Base-by-base conservation (phyloP, 2,113 vertebrate genomes). In the Istiophorus platypterus region DNA sequence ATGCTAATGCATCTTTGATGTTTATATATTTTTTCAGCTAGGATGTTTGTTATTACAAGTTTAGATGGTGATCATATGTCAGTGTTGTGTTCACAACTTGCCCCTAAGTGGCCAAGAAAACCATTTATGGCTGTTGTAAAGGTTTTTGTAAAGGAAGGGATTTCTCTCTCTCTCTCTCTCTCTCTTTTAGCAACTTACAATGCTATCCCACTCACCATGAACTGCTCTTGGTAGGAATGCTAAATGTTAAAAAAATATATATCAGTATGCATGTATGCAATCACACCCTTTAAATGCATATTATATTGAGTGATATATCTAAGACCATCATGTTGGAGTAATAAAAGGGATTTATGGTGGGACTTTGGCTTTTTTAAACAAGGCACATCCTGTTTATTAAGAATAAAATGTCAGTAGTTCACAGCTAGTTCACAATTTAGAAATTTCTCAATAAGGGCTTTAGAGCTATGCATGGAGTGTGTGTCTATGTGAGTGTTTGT, bases 361-460 rank as follows among this genome's bases (percentile, higher is more conserved):
- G 31, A 65, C 42, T 61, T 31, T 68, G 69, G 11, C 39, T 69
- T 79, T 77, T 22, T 76, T 72, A 59, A 59, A 65, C 29, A 78
- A 70, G 81, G 77, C 73, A 78, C 45, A 79, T 85, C 85, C 80
- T 87, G 80, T 81, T 82, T 66, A 72, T 69, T 20, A 9, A 45
- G 67, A 68, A 7, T 71, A 45, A 64, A 84, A 79, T 65, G 47
- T 72, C 69, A 84, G 12, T n/a, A 64, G 45, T 78, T 85, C 69
- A 76, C 10, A 57, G 42, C 65, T 20, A 61, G 12, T 14, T 81
- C 27, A 52, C 27, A 63, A 37, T 51, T 80, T n/a, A 52, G 51
- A 69, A 17, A 39, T 72, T 84, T 27, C 65, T 54, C 68, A 51
- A 7, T 54, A 85, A 70, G 24, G 20, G 27, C 49, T 51, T 74